Evolutionary conservation across 2,888 invertebrate species (phyloP), one percentile per base, ranked within the genome.

Genomic region (Hydriomena furcata): DNA sequence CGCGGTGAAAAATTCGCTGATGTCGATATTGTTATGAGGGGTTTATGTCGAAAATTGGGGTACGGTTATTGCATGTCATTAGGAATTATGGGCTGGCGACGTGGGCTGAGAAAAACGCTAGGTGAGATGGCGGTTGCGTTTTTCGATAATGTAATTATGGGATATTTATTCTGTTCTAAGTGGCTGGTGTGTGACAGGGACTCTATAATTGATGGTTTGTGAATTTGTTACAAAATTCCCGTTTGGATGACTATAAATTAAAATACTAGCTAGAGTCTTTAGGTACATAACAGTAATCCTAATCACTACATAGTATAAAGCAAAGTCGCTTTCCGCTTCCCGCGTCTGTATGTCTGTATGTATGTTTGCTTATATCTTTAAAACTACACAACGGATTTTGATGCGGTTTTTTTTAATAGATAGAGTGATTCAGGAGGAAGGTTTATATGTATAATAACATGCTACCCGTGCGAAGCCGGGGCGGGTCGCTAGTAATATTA

Each of bases 31-130:
- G 89, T 90, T 90, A 90, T 88, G 87, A 85, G 80, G 87, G 90
- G 88, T 90, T 90, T 90, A 90, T 80, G 88, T 87, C 71, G 83
- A 83, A 89, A 89, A 90, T 89, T 90, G 89, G 88, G 90, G 89
- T 86, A 88, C 88, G 84, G 83, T 90, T 90, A 90, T 90, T 90
- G 89, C 89, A 90, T 89, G 89, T 90, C 90, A 90, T 90, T 90
- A 90, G 90, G 88, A 90, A 89, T 90, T 90, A 90, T 89, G 90
- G 87, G 88, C 88, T 88, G 82, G 78, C 73, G 80, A 81, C 83
- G 84, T 79, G 76, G 76, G 66, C 61, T 49, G 61, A 79, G 79
- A 82, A 87, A 76, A 84, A 74, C 72, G 63, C 71, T 69, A 68
- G 78, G 74, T 76, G 81, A 79, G 82, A 72, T 71, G 79, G 73